Conservation (phyloP, 2,888 invertebrate genomes). For the Deilephila porcellus region DNA sequence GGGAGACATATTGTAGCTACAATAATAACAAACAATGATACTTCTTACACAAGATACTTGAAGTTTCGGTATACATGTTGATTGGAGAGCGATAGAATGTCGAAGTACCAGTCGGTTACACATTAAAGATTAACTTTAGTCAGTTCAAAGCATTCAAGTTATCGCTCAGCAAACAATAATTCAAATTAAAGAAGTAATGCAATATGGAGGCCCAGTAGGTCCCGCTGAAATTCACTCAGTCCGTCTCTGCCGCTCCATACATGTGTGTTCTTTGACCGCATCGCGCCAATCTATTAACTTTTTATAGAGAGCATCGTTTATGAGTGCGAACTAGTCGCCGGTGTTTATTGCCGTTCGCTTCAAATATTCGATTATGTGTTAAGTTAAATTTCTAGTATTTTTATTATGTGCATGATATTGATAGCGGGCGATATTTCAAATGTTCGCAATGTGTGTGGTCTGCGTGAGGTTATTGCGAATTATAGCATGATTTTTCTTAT, state of each 20-base stretch:
- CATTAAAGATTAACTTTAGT: too few relatives aligned
- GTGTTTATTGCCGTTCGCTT: conserved; percentile 47
- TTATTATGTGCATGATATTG: conserved; percentile 4
- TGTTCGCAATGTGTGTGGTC: conserved; percentile 17
- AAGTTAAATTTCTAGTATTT: conserved; percentile 6
- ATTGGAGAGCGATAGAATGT: too few relatives aligned
- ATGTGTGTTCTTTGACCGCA: conserved; percentile 51
- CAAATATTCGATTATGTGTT: conserved; percentile 17
- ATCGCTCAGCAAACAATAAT: too few relatives aligned
- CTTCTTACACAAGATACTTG: too few relatives aligned
- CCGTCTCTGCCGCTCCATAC: conserved; percentile 33
- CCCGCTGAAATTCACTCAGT: background rate
- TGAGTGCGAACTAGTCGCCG: conserved; percentile 50
- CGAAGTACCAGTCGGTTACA: too few relatives aligned
- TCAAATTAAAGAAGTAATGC: background rate
- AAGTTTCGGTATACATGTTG: too few relatives aligned
- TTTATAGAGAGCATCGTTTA: conserved; percentile 52
- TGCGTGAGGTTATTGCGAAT: background rate
- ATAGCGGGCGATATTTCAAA: background rate
- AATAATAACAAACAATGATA: too few relatives aligned
- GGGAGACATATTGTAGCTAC: too few relatives aligned
- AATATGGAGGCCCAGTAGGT: background rate
- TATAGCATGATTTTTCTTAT: too few relatives aligned
- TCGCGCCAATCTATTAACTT: conserved; percentile 53
- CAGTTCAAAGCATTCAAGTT: too few relatives aligned